These are phyloP conservation scores for Chelonus insularis DNA, from an alignment of 1,140 invertebrate genomes.

Conservation along the genomic window DNA sequence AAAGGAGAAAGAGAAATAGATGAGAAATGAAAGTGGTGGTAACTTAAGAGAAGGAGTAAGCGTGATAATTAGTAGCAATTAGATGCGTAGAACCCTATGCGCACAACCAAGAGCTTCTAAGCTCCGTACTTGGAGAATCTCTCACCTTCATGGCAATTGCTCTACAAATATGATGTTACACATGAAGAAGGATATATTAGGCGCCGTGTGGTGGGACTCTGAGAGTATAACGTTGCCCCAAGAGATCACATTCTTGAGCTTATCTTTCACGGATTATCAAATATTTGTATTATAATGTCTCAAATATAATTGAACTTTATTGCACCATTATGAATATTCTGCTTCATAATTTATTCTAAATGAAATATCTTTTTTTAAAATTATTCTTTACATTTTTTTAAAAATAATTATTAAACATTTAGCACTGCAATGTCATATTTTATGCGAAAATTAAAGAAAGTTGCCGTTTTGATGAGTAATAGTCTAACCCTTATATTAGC, in stretches of 20 bases:
- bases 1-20: slow-evolving; percentile 34
- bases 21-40: slow-evolving; percentile 12
- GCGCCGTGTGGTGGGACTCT: neutral
- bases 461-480: too few species aligned
- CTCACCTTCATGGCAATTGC: neutral
- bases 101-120: slow-evolving; percentile 35
- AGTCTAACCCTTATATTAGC: too few species aligned
- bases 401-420: too few species aligned
- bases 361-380: too few species aligned
- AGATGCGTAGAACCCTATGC: slow-evolving; percentile 44
- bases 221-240: slow-evolving; percentile 13
- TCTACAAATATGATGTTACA: neutral
- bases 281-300: neutral
- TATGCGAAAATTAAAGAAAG: too few species aligned
- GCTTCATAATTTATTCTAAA: too few species aligned
- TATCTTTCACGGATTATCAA: neutral
- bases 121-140: neutral
- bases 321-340: too few species aligned
- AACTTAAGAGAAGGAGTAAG: slow-evolving; percentile 43
- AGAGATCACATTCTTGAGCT: neutral
- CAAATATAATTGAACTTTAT: too few species aligned
- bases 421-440: too few species aligned
- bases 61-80: slow-evolving; percentile 58
- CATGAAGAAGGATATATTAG: slow-evolving; percentile 1
- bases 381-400: too few species aligned